Evolutionary conservation across 2,888 invertebrate species (phyloP).

Genomic region (Leucoma salicis): DNA sequence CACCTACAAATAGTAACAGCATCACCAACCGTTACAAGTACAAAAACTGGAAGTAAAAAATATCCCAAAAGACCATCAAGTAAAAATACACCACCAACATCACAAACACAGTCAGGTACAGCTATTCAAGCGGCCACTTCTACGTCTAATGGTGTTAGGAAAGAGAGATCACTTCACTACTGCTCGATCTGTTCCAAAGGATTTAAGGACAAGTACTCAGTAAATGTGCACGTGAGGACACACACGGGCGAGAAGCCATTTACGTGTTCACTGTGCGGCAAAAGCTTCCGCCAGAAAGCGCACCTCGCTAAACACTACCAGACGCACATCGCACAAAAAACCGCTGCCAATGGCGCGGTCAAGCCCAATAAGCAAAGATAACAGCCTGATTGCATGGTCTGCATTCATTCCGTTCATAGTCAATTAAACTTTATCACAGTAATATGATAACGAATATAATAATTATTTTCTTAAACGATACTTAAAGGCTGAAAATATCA

Average conservation of each 20-base stretch:
- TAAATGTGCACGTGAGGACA: constrained; percentile 98
- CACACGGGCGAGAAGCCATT: constrained; percentile 99
- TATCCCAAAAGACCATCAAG: constrained; percentile 83
- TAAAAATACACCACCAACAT: constrained; percentile 72
- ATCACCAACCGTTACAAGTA: constrained; percentile 83
- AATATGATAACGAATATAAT: constrained; percentile 48
- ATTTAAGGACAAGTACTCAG: constrained; percentile 97
- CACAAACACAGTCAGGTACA: constrained; percentile 60
- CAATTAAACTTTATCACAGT: constrained; percentile 72
- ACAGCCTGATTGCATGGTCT: constrained; percentile 46
- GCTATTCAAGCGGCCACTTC: constrained; percentile 80
- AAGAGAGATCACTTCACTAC: constrained; percentile 94
- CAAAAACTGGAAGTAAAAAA: constrained; percentile 86
- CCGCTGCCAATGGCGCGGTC: constrained; percentile 84
- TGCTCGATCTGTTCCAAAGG: constrained; percentile 96
- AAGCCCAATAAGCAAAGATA: constrained; percentile 81
- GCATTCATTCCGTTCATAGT: constrained; percentile 51
- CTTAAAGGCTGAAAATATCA: constrained; percentile 78
- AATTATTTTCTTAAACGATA: constrained; percentile 57
- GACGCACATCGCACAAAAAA: constrained; percentile 94
- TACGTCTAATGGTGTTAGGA: constrained; percentile 88
- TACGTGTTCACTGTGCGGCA: constrained; percentile 95
- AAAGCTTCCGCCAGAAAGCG: constrained; percentile 95
- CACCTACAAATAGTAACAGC: constrained; percentile 82
- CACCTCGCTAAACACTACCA: constrained; percentile 96